These are phyloP conservation scores for Fukomys damarensis DNA, from an alignment of 2,113 vertebrate genomes.

Conservation along the genomic window DNA sequence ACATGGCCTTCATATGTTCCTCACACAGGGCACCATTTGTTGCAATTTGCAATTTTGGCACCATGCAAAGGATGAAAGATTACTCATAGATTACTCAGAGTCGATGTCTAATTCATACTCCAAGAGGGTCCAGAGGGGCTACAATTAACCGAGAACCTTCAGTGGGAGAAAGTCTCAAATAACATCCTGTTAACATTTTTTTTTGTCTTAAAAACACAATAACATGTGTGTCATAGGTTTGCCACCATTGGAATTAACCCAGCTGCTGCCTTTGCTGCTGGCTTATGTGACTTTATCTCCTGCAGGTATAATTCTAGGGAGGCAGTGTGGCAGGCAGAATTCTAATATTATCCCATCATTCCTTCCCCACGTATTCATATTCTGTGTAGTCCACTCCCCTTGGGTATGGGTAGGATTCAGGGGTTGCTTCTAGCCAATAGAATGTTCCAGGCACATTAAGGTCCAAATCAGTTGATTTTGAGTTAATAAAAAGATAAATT, in stretches of 20 bases:
- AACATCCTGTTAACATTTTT: not conserved
- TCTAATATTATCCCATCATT: not conserved
- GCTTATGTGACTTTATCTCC: not conserved
- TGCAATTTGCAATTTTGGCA: not conserved
- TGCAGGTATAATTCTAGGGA: not conserved
- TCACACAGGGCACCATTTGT: not conserved
- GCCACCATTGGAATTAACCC: not conserved
- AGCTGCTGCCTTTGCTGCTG: not conserved
- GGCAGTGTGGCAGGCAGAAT: not conserved
- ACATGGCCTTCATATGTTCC: not conserved
- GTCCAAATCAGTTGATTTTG: not conserved
- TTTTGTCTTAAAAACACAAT: not conserved
- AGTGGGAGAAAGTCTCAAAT: not conserved
- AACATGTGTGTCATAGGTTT: not conserved
- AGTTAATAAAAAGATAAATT: not conserved
- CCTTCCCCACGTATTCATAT: not conserved
- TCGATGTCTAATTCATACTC: not conserved
- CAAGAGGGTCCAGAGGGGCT: too few species aligned
- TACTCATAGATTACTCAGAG: not conserved
- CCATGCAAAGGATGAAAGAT: not conserved
- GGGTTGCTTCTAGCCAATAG: not conserved
- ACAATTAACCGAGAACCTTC: not conserved
- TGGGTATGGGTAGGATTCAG: not conserved
- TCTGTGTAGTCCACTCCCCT: not conserved
- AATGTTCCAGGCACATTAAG: not conserved